A percentile compares a stretch with the other conserved stretches of the same genome.
These are phyloP conservation scores for Delphinus delphis DNA, from an alignment of 2,113 vertebrate species.

Conservation along the genomic window DNA sequence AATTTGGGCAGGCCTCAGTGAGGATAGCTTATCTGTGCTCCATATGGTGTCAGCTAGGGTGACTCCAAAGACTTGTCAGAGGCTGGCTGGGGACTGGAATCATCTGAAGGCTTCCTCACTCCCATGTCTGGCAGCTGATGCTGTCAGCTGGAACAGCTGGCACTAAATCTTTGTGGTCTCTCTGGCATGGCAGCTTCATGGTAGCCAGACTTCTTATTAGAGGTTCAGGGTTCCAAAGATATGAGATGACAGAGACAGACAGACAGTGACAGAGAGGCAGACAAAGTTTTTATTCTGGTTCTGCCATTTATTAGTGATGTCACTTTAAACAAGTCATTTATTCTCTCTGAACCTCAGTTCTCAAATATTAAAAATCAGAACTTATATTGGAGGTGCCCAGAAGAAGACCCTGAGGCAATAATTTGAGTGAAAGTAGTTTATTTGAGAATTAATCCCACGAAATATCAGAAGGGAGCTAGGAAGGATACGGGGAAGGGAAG, in stretches of 20 bases:
- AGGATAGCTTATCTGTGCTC: neutral
- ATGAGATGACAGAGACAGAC: neutral
- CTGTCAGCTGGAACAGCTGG: neutral
- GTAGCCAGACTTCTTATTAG: neutral
- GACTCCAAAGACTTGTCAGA: neutral
- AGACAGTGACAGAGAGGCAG: neutral
- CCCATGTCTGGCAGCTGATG: neutral
- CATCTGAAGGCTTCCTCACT: neutral
- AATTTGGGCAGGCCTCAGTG: neutral
- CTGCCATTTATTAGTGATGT: neutral
- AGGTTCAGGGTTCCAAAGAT: neutral
- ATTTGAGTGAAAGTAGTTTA: slow-evolving; percentile 2
- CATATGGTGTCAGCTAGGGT: neutral
- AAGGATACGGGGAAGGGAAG: neutral
- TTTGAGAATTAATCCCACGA: slow-evolving; percentile 4
- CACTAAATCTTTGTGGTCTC: neutral
- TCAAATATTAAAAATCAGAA: slow-evolving; percentile 6
- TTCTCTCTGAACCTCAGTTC: slow-evolving; percentile 1
- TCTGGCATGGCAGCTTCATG: neutral
- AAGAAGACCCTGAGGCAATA: neutral
- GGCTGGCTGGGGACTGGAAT: neutral
- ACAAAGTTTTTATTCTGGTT: neutral
- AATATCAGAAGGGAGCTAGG: neutral
- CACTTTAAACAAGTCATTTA: neutral
- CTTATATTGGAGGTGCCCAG: neutral